Base-by-base conservation (phyloP, 2,888 invertebrate genomes). In the Pterostichus niger region DNA sequence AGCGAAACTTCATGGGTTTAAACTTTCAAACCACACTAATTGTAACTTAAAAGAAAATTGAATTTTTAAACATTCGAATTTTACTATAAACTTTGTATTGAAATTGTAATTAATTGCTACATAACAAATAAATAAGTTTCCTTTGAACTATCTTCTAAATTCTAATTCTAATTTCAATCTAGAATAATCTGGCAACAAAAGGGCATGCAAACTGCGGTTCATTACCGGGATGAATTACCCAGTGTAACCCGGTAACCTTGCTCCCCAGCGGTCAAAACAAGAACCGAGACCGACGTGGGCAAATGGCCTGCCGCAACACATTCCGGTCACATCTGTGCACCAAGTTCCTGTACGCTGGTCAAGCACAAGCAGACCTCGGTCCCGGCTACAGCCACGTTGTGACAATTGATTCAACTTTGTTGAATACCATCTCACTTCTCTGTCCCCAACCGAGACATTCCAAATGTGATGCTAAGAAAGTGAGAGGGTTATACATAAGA, bases 161-260 rank as follows among this genome's bases (percentile, higher is more conserved):
- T 24, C 24, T 2, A 24, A 24, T 24, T 24, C 24, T 2, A 24
- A 24, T 24, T 24, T 24, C 24, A 2, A 24, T 24, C 24, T 24
- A 24, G 24, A 2, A 24, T 24, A 24, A 24, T 24, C 24, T 24
- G 24, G 24, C 49, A 59, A 11, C 59, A 24, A 24, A 59, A 59
- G 59, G 59, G 17, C 59, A 31, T 17, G 40, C 9, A 40, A 40
- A 40, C 40, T 40, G 31, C 17, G 59, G 59, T 59, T 59, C 24
- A 59, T 59, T 59, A 64, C n/a, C n/a, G 64, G 64, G 64, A 64
- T 35, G 64, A 64, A 64, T 64, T 64, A 64, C 31, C 64, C 40
- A 40, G 35, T 35, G 64, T 64, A 64, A 33, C 64, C 64, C 13
- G 64, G 64, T 64, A n/a, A 64, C 33, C 13, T 49, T 40, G 40